Evolutionary conservation across 2,113 vertebrate genomes (phyloP).

Genomic region (Carettochelys insculpta): DNA sequence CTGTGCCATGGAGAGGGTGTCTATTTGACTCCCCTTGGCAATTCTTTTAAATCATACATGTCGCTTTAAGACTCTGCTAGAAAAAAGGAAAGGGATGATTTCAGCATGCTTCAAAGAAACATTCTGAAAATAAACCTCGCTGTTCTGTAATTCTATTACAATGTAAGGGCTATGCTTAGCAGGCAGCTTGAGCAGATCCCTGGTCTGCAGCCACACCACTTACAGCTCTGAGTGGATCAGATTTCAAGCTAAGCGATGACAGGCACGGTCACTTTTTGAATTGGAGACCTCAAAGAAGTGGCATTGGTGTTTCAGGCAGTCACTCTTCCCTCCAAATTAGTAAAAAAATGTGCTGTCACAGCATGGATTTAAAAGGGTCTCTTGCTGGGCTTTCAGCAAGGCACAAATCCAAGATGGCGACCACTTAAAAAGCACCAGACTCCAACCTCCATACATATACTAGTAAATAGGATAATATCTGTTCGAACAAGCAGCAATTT

Average conservation of each 20-base stretch:
- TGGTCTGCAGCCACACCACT: background rate
- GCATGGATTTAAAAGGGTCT: background rate
- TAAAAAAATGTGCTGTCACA: background rate
- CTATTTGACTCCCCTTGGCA: background rate
- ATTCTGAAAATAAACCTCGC: conserved; percentile 34
- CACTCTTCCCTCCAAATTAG: background rate
- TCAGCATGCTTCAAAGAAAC: conserved; percentile 38
- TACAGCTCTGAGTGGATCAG: background rate
- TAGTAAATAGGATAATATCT: background rate
- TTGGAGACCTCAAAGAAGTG: background rate
- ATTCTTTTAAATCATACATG: conserved; percentile 4
- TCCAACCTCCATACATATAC: background rate
- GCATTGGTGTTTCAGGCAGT: background rate
- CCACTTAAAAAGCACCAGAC: background rate
- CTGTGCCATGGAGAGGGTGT: background rate
- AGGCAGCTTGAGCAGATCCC: background rate
- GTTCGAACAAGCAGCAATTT: background rate
- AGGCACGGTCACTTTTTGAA: background rate
- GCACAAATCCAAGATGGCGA: accelerated
- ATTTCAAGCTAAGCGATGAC: background rate
- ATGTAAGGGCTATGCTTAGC: conserved; percentile 2
- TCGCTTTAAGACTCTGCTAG: background rate
- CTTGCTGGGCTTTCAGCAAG: background rate
- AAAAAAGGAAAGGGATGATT: conserved; percentile 31
- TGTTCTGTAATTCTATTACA: conserved; percentile 45